A percentile compares a stretch with the other conserved stretches of the same genome.
Conservation (phyloP, 2,888 invertebrate genomes). For the Pomacea canaliculata region DNA sequence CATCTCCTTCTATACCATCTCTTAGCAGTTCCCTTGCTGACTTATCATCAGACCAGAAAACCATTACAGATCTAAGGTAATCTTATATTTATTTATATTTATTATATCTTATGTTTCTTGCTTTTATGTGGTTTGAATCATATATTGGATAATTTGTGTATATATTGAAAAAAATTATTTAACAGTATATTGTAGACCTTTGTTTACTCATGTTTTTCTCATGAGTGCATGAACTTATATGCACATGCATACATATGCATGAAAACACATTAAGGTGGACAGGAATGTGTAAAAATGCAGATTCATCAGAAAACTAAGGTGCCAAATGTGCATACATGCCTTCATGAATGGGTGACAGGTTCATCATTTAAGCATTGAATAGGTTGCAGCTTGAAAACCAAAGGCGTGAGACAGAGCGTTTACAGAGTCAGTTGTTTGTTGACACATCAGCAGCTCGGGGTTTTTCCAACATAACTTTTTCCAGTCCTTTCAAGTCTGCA, state of each 20-base stretch:
- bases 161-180: not conserved
- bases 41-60: constrained; percentile 60
- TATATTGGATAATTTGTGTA: not conserved
- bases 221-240: not conserved
- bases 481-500: constrained; percentile 52
- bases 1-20: constrained; percentile 6
- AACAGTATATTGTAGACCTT: not conserved
- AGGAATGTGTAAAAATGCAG: too few relatives aligned
- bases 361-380: not conserved
- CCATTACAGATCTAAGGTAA: constrained; percentile 62
- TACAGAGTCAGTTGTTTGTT: constrained; percentile 50
- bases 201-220: not conserved
- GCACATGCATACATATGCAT: too few relatives aligned
- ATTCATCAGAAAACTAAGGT: too few relatives aligned
- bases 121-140: not conserved
- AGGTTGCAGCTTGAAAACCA: constrained; percentile 60
- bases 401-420: constrained; percentile 54
- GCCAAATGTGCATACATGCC: too few relatives aligned
- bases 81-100: too few relatives aligned
- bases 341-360: too few relatives aligned
- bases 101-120: too few relatives aligned
- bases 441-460: constrained; percentile 40
- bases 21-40: constrained; percentile 54
- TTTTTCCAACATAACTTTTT: constrained; percentile 34
- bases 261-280: too few relatives aligned